Conservation (phyloP, 2,113 vertebrate genomes). For the Ciconia maguari region DNA sequence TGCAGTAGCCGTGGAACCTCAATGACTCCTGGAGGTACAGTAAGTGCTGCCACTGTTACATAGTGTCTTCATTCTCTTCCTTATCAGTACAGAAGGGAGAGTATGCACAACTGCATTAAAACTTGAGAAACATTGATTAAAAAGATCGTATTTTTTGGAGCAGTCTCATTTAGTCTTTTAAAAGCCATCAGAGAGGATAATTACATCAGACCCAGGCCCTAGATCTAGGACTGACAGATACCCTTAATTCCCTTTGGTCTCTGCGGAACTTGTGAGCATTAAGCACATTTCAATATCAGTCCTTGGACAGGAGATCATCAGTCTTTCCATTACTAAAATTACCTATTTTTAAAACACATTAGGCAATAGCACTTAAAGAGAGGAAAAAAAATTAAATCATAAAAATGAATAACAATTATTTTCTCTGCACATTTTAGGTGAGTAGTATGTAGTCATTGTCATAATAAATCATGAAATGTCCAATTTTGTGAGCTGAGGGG, state of each 20-base stretch:
- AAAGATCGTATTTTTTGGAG: not conserved
- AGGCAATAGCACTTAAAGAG: not conserved
- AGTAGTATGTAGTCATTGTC: not conserved
- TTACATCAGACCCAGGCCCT: not conserved
- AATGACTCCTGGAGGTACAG: not conserved
- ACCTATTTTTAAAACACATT: not conserved
- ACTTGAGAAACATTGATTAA: not conserved
- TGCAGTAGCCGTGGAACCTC: not conserved
- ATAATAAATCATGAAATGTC: not conserved
- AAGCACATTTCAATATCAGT: not conserved
- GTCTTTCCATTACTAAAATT: not conserved
- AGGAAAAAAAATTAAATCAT: not conserved
- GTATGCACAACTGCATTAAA: not conserved
- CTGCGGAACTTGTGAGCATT: not conserved
- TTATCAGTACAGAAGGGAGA: not conserved
- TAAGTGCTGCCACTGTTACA: not conserved
- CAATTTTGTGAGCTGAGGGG: not conserved
- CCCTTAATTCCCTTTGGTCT: not conserved
- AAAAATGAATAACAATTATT: constrained; percentile 11
- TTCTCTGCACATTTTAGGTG: not conserved
- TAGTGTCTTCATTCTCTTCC: not conserved
- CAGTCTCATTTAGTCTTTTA: not conserved
- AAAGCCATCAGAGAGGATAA: not conserved
- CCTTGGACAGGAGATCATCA: not conserved
- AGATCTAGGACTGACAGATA: not conserved